phyloP scores from a whole-genome alignment of 2,888 invertebrate genomes.

The Epinotia brunnichana region DNA sequence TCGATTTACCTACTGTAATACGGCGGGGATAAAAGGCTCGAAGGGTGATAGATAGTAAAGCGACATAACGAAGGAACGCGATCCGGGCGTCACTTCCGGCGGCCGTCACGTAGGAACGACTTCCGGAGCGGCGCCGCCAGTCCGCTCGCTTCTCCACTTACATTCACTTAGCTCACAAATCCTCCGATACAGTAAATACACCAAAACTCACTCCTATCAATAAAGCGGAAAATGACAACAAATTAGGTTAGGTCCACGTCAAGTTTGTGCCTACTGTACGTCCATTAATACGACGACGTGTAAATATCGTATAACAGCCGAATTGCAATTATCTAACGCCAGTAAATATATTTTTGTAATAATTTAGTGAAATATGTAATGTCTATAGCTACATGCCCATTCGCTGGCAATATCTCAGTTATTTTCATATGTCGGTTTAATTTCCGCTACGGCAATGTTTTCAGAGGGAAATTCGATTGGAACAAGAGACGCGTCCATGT shows the following conservation, averaged over 20 bases:
- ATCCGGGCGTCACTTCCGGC: constrained; percentile 79
- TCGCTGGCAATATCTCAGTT: constrained; percentile 65
- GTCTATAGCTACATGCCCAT: constrained; percentile 44
- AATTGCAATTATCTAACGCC: constrained; percentile 33
- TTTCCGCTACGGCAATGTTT: constrained; percentile 80
- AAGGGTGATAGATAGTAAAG: constrained; percentile 59
- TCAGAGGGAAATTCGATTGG: constrained; percentile 76
- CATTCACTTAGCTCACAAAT: constrained; percentile 79
- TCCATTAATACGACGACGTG: not conserved
- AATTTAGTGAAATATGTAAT: constrained; percentile 33
- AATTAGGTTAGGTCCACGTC: constrained; percentile 14
- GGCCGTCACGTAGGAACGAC: constrained; percentile 81
- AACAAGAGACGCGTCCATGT: constrained; percentile 71
- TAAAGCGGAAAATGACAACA: constrained; percentile 4
- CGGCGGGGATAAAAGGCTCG: constrained; percentile 60
- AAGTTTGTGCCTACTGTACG: no score
- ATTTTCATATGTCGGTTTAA: constrained; percentile 74
- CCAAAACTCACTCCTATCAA: constrained; percentile 28
- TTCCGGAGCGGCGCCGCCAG: constrained; percentile 78
- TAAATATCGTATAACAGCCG: not conserved
- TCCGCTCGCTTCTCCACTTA: constrained; percentile 72
- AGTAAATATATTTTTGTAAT: constrained; percentile 1
- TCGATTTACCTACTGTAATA: constrained; percentile 32
- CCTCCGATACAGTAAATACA: constrained; percentile 54
- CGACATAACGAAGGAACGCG: constrained; percentile 77